Evolutionary conservation across 2,888 invertebrate genomes (phyloP), one percentile per base, ranked within the genome.

Genomic region (Tetheella fluctuosa): DNA sequence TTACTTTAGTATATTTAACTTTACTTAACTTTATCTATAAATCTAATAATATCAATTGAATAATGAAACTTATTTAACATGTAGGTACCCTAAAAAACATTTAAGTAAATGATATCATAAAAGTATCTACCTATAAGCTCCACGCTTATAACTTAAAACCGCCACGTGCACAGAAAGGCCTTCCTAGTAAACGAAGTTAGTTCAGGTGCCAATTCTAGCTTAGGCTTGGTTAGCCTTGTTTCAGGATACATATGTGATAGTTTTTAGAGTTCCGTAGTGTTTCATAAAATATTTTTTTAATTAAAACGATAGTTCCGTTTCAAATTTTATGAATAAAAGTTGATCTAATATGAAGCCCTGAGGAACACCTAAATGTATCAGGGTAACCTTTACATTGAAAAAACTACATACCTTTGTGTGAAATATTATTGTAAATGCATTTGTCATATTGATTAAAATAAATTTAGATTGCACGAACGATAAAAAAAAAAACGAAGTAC

Each of bases 171-270:
- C 74, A 80, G 71, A 80, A 76, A 82, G 82, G 81, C 83, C 81
- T 79, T 81, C 64, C 76, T 74, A 71, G 83, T 82, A 79, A 88
- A 88, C 84, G 83, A 85, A 87, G 85, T 88, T 85, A 87, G 81
- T 80, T 76, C 84, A 86, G 86, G 87, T 86, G 88, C 84, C 88
- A 86, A 87, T 86, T 82, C 83, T 71, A 73, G 75, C 76, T 76
- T 71, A 72, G 69, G 80, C 81, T 76, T 79, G 81, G 81, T 79
- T 83, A 80, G 80, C 72, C 80, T 79, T 79, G 83, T 82, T 85
- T 81, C 77, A 81, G 77, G 81, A 77, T 74, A 68, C 69, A 63
- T 70, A 66, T 71, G 67, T 64, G 58, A 68, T 70, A 63, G 67
- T 70, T 76, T 74, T 68, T 69, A 62, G 63, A 55, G 55, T 34